These are phyloP conservation scores for Argopecten irradians DNA, from an alignment of 1,140 invertebrate species.

Conservation along the genomic window DNA sequence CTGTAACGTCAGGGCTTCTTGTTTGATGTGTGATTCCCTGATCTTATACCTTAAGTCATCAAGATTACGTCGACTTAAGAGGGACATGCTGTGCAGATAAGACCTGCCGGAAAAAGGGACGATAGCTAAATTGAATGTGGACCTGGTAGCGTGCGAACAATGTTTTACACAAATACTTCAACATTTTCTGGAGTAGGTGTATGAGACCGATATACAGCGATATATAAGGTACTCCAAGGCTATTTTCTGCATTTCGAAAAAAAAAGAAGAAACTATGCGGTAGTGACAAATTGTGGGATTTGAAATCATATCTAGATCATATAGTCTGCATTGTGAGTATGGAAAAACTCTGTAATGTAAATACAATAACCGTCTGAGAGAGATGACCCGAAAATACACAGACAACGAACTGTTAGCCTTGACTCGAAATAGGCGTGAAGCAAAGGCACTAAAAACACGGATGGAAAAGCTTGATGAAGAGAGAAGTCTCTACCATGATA, in stretches of 20 bases:
- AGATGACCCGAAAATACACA: conserved; percentile 44
- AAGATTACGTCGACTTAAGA: background rate
- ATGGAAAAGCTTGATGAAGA: conserved; percentile 38
- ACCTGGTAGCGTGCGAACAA: background rate
- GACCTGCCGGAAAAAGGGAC: background rate
- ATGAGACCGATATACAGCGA: background rate
- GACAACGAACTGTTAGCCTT: conserved; percentile 45
- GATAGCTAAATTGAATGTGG: background rate
- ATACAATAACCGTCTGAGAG: too few species aligned
- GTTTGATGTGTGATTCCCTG: background rate
- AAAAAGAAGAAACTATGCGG: background rate
- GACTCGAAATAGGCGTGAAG: conserved; percentile 41
- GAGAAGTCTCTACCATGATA: conserved; percentile 35
- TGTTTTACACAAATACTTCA: background rate
- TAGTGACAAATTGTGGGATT: background rate
- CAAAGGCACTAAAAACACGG: conserved; percentile 37
- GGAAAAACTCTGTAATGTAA: too few species aligned
- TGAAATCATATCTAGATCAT: background rate
- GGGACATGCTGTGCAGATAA: background rate
- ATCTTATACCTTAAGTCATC: background rate
- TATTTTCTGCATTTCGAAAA: background rate
- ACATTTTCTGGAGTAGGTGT: background rate
- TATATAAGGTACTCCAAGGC: background rate
- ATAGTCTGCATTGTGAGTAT: background rate
- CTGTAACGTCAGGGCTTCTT: background rate